These are phyloP conservation scores for Epistrophe grossulariae DNA, from an alignment of 2,888 invertebrate genomes.

Conservation along the genomic window DNA sequence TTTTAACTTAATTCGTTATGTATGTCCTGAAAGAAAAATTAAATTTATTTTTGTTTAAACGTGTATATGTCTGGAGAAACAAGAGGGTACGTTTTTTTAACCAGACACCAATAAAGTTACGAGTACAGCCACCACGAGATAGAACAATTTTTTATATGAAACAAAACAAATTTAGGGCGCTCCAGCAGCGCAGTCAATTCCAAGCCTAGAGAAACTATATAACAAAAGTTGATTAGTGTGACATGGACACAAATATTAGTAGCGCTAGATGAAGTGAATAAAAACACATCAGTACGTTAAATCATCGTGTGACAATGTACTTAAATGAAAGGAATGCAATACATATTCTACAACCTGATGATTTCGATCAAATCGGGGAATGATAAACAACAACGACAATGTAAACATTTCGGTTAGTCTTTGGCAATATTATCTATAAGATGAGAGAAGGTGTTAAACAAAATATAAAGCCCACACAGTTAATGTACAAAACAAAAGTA, in stretches of 20 bases:
- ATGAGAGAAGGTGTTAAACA: slow-evolving; percentile 41
- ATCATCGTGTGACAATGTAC: slow-evolving; percentile 23
- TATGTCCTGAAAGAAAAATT: slow-evolving; percentile 67
- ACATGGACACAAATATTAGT: slow-evolving; percentile 49
- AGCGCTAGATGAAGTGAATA: slow-evolving; percentile 34
- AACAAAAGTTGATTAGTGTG: slow-evolving; percentile 39
- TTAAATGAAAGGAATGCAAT: slow-evolving; percentile 37
- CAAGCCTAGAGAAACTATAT: slow-evolving; percentile 49
- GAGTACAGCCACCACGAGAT: slow-evolving; percentile 56
- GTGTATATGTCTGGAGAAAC: slow-evolving; percentile 17
- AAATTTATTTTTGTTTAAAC: slow-evolving; percentile 49
- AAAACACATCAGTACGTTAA: slow-evolving; percentile 47
- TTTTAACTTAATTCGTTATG: slow-evolving; percentile 66
- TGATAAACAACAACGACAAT: slow-evolving; percentile 49
- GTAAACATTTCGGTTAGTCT: slow-evolving; percentile 64
- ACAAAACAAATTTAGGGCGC: background rate
- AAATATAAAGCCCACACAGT: slow-evolving; percentile 48
- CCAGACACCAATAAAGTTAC: slow-evolving; percentile 54
- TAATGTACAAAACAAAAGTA: slow-evolving; percentile 44
- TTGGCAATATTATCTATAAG: slow-evolving; percentile 53
- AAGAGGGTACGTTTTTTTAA: slow-evolving; percentile 58
- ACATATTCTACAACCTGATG: slow-evolving; percentile 27
- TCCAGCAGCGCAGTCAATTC: slow-evolving; percentile 18
- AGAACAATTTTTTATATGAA: slow-evolving; percentile 29
- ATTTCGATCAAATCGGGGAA: slow-evolving; percentile 58